Base-by-base conservation (phyloP, 2,797 vertebrate genomes). In the Aeoliscus strigatus region DNA sequence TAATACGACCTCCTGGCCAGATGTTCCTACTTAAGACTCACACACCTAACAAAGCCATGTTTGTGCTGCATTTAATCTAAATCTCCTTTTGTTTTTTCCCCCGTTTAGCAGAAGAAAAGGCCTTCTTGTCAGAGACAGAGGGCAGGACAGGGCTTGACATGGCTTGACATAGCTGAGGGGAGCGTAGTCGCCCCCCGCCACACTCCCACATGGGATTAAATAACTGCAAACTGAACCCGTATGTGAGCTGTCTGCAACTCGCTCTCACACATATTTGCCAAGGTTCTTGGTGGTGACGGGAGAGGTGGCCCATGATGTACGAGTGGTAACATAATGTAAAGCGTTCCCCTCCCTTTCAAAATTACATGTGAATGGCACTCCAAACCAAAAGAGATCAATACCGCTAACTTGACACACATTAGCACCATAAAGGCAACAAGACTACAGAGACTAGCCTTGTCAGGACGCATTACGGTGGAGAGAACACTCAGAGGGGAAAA, bases 371-470 rank as follows among this genome's bases (percentile, higher is more conserved):
- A 87, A 86, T 80, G 79, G 79, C 81, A 84, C 82, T 85, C 77
- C 79, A 75, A 83, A 81, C 79, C 73, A 73, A 81, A 87, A 75
- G 82, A 77, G 80, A 86, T 85, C 82, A 79, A 87, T 87, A 79
- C 60, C 18, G 31, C 73, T 83, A 84, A 80, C 78, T 83, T 82
- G 77, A 85, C 75, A 78, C 77, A 82, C 75, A 85, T 84, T 83
- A 83, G 77, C 83, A 75, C 68, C 76, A 79, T 79, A 82, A 83
- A 86, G 75, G 76, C 77, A 73, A 83, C 70, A 80, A 53, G 71
- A 77, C 81, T 77, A 81, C 80, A 77, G 80, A 84, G 79, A 80
- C 79, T 74, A 64, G 63, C 65, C 73, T 81, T 85, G 84, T 85
- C 84, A 82, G 73, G 75, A 81, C 47, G 70, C 76, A 82, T 85